Evolutionary conservation across 2,888 invertebrate genomes (phyloP), one percentile per base, ranked within the genome.

Genomic region (Lepas anatifera): DNA sequence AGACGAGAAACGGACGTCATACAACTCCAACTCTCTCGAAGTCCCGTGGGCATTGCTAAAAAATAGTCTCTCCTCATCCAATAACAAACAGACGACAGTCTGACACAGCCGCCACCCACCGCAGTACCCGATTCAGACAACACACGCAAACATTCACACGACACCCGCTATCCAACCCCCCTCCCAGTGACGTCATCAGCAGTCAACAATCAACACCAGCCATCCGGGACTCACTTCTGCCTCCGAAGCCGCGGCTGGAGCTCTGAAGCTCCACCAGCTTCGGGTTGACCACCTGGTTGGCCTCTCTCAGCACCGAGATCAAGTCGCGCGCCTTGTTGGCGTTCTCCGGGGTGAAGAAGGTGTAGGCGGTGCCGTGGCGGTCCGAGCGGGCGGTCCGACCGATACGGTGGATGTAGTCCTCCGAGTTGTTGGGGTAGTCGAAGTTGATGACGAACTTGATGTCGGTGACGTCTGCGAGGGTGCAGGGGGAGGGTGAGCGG

Each of bases 361-460:
- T 96, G 80, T 96, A 97, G 0, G 97, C 95, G 8, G 96, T 97
- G 68, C 95, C 94, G 46, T 90, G 87, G 78, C 93, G 92, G 78
- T 93, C 91, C 76, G 92, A 91, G 75, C 97, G 88, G 11, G 95
- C 95, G 32, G 95, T 95, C 75, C 95, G 87, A 2, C 91, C 95
- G 81, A 98, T 98, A 76, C 97, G 87, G 80, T 98, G 97, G 73
- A 98, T 95, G 79, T 98, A 98, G 81, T 98, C 97, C 81, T 98
- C 98, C 22, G 95, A 94, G 70, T 94, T 94, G 79, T 93, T 94
- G 0, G 98, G 97, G 81, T 95, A 98, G 82, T 98, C 98, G 80
- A 88, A 97, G 81, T 98, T 98, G 76, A 98, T 93, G 48, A 98
- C 97, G 82, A 90, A 95, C 81, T 96, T 96, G 70, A 98, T 92